Evolutionary conservation across 64 coral and sea anemone genomes (phyloP).

Genomic region (Pachyseris speciosa): DNA sequence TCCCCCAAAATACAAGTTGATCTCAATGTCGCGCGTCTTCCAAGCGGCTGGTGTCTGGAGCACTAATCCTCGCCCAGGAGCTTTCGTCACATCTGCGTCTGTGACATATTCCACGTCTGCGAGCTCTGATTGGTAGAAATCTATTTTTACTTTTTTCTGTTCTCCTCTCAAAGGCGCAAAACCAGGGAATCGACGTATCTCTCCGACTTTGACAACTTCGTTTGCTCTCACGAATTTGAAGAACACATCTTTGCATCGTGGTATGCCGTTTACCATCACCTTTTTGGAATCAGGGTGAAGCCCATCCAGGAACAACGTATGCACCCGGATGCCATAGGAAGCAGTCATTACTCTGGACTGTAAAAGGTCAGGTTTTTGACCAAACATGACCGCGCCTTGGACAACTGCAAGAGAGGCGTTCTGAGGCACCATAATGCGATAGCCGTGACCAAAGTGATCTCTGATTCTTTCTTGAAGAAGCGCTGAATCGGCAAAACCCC

Average conservation of each 20-base stretch:
- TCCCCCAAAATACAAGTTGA: not conserved
- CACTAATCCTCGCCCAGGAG: not conserved
- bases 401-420: slow-evolving; percentile 10
- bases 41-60: not conserved
- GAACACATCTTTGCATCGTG: slow-evolving; percentile 37
- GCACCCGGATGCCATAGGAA: not conserved
- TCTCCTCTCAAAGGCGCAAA: not conserved
- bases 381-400: slow-evolving; percentile 24
- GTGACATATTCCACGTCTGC: not conserved
- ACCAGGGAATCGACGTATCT: not conserved
- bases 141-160: not conserved
- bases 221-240: slow-evolving; percentile 28
- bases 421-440: not conserved
- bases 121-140: not conserved
- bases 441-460: not conserved
- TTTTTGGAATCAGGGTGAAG: slow-evolving; percentile 16
- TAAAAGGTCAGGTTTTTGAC: not conserved
- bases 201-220: not conserved
- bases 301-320: not conserved
- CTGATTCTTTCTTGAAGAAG: not conserved
- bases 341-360: slow-evolving; percentile 6
- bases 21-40: not conserved
- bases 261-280: not conserved
- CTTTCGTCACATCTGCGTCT: not conserved
- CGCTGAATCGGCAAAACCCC: slow-evolving; percentile 36